Conservation (phyloP, 2,888 invertebrate genomes). For the Atethmia centrago region DNA sequence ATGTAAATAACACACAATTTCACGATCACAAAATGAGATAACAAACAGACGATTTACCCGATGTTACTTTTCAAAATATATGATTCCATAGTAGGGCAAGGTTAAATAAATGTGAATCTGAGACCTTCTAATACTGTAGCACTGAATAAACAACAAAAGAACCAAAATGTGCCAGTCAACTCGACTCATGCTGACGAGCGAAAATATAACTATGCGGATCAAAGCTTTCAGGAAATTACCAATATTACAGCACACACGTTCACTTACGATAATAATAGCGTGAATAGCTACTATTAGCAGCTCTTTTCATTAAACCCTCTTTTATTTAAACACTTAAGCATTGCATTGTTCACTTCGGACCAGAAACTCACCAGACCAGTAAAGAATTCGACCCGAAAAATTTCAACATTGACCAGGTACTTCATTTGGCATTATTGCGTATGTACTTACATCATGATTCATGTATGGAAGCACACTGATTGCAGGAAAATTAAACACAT, state of each 20-base stretch:
- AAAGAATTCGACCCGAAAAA: conserved; percentile 57
- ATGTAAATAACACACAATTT: conserved; percentile 28
- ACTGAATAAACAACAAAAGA: conserved; percentile 31
- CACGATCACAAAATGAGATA: conserved; percentile 34
- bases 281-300: conserved; percentile 40
- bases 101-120: conserved; percentile 32
- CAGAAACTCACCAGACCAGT: conserved; percentile 56
- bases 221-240: conserved; percentile 63
- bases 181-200: conserved; percentile 54
- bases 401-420: conserved; percentile 40
- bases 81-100: conserved; percentile 41
- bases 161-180: conserved; percentile 55
- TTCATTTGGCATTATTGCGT: conserved; percentile 35
- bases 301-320: conserved; percentile 7
- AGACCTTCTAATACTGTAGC: conserved; percentile 23
- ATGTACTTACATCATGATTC: conserved; percentile 60
- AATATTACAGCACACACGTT: conserved; percentile 49
- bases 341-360: conserved; percentile 40
- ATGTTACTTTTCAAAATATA: conserved; percentile 23
- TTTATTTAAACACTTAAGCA: conserved; percentile 40
- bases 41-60: conserved; percentile 11
- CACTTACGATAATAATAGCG: conserved; percentile 29
- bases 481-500: conserved; percentile 47
- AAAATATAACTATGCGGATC: conserved; percentile 40
- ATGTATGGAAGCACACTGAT: conserved; percentile 38